A percentile compares a stretch with the other conserved stretches of the same genome.
phyloP scores from a whole-genome alignment of 2,888 invertebrate species.

The Leptopilina myrica region DNA sequence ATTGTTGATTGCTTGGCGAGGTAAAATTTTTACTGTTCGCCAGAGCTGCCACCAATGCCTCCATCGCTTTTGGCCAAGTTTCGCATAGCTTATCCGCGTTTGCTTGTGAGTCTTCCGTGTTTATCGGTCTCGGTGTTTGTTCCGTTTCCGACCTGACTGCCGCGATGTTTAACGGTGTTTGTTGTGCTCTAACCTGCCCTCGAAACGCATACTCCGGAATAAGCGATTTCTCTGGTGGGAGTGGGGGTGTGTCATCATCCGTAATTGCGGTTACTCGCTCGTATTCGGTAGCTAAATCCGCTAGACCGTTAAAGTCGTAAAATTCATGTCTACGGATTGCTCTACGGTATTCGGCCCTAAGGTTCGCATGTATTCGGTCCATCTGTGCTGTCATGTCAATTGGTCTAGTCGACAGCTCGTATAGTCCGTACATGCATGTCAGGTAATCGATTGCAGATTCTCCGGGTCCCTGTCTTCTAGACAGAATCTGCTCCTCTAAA shows the following conservation, averaged over 20 bases:
- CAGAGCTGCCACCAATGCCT: too few relatives aligned
- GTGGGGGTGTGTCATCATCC: slow-evolving; percentile 5
- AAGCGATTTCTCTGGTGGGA: not conserved
- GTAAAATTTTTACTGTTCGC: too few relatives aligned
- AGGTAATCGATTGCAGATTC: slow-evolving; percentile 36
- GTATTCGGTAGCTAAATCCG: not conserved
- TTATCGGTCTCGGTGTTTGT: too few relatives aligned
- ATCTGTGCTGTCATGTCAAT: slow-evolving; percentile 33
- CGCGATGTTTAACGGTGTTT: too few relatives aligned
- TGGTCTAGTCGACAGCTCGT: slow-evolving; percentile 12
- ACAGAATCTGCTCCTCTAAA: not conserved
- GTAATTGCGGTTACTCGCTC: not conserved
- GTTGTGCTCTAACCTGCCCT: not conserved
- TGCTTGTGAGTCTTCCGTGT: too few relatives aligned
- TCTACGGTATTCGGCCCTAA: slow-evolving; percentile 39
- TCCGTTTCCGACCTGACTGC: too few relatives aligned
- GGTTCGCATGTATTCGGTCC: slow-evolving; percentile 42
- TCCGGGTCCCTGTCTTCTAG: not conserved
- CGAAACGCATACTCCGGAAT: not conserved
- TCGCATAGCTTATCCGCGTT: too few relatives aligned
- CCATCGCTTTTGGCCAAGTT: too few relatives aligned
- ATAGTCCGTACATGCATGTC: slow-evolving; percentile 31
- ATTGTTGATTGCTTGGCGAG: too few relatives aligned
- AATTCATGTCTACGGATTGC: not conserved
- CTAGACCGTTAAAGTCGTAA: not conserved